Percentiles rank a stretch among this genome's conserved stretches.
Evolutionary conservation across 2,113 vertebrate genomes (phyloP).

Genomic region (Plecturocebus donacophilus): DNA sequence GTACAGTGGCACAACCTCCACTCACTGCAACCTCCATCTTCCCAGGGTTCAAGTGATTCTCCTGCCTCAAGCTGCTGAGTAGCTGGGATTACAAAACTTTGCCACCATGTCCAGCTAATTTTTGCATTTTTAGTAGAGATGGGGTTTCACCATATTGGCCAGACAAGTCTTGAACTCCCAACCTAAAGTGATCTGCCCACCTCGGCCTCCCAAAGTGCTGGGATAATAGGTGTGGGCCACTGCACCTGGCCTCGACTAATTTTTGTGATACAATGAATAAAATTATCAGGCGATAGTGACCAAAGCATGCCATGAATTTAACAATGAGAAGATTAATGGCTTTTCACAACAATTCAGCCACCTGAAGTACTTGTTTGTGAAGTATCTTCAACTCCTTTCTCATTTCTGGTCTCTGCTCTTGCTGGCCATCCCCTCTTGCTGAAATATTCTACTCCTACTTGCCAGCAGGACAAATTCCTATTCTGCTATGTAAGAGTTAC

Average conservation of each 20-base stretch:
- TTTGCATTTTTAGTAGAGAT: too few species aligned
- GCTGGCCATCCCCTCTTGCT: not conserved
- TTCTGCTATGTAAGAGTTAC: not conserved
- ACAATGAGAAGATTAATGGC: not conserved
- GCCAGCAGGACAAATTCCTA: not conserved
- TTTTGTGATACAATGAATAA: slow-evolving; percentile 7
- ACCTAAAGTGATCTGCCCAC: too few species aligned
- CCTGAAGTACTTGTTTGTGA: not conserved
- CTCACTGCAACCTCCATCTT: too few species aligned
- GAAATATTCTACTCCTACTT: not conserved
- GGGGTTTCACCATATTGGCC: too few species aligned
- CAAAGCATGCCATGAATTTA: not conserved
- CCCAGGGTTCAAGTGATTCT: too few species aligned
- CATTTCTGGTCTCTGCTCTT: not conserved
- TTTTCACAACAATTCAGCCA: not conserved
- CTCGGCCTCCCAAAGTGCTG: too few species aligned
- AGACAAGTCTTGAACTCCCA: too few species aligned
- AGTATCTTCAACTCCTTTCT: not conserved
- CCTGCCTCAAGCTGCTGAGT: too few species aligned
- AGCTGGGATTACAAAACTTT: too few species aligned
- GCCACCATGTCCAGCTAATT: too few species aligned
- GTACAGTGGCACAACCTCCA: too few species aligned
- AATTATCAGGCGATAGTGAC: not conserved
- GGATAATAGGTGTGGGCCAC: too few species aligned
- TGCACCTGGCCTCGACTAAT: not conserved